Percentiles rank a stretch among this genome's conserved stretches.
These are phyloP conservation scores for Bombus confusus DNA, from an alignment of 1,140 invertebrate species.

Conservation along the genomic window DNA sequence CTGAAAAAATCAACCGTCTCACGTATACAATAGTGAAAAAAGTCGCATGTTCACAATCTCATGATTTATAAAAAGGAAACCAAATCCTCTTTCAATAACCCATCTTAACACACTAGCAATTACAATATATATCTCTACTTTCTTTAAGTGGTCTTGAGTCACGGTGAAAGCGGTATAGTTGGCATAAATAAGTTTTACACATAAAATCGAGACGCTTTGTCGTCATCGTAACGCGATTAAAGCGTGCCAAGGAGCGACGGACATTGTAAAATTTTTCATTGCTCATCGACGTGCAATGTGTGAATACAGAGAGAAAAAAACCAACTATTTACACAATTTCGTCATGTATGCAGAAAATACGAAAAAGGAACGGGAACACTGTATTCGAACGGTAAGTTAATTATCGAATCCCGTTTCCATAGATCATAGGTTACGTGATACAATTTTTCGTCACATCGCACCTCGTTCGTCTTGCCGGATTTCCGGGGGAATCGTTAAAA, in stretches of 20 bases:
- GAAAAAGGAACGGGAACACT: slow-evolving; percentile 16
- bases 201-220: slow-evolving; percentile 26
- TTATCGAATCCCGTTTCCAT: slow-evolving; percentile 6
- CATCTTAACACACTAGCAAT: slow-evolving; percentile 49
- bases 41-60: background rate
- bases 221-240: slow-evolving; percentile 5
- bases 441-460: slow-evolving; percentile 10
- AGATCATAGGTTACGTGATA: background rate
- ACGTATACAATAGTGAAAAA: slow-evolving; percentile 15
- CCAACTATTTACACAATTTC: slow-evolving; percentile 51
- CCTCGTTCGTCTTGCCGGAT: slow-evolving; percentile 12
- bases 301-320: slow-evolving; percentile 24
- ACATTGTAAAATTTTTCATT: slow-evolving; percentile 29
- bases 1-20: background rate
- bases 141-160: slow-evolving; percentile 76
- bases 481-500: slow-evolving; percentile 38
- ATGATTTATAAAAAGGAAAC: slow-evolving; percentile 17
- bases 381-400: slow-evolving; percentile 5
- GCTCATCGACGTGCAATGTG: slow-evolving; percentile 31
- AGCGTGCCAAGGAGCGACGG: slow-evolving; percentile 15
- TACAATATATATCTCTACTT: slow-evolving; percentile 56
- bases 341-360: slow-evolving; percentile 37
- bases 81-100: slow-evolving; percentile 33
- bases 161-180: slow-evolving; percentile 76
- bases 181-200: slow-evolving; percentile 36